These are phyloP conservation scores for Diadumene lineata DNA, from an alignment of 92 coral and sea anemone genomes.

Conservation along the genomic window DNA sequence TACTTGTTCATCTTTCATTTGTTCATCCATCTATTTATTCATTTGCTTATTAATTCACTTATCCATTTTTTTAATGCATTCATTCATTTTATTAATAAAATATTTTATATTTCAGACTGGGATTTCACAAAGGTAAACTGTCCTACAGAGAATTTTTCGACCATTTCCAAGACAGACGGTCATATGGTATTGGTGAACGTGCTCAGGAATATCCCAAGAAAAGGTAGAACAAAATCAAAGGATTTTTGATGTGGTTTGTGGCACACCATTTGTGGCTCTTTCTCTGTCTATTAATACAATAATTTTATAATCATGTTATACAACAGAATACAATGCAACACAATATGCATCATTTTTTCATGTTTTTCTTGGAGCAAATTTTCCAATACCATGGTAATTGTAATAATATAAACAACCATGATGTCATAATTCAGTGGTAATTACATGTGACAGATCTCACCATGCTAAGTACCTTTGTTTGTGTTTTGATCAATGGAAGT, in stretches of 20 bases:
- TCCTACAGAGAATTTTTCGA: constrained; percentile 83
- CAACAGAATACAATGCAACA: not conserved
- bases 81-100: not conserved
- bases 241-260: too few species aligned
- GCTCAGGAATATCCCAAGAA: constrained; percentile 70
- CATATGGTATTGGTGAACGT: constrained; percentile 72
- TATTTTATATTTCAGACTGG: constrained; percentile 49
- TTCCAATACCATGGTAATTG: not conserved
- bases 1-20: too few species aligned
- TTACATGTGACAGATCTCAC: too few species aligned
- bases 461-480: not conserved
- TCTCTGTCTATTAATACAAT: too few species aligned
- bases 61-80: not conserved
- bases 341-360: not conserved
- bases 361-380: not conserved
- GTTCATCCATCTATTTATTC: too few species aligned
- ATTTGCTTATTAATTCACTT: too few species aligned
- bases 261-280: too few species aligned
- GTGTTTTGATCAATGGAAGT: too few species aligned
- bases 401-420: too few species aligned
- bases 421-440: too few species aligned
- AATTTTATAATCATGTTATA: not conserved
- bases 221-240: constrained; percentile 36
- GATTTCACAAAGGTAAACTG: constrained; percentile 86
- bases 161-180: constrained; percentile 81